Base-by-base conservation (phyloP, 2,888 invertebrate genomes). In the Drosophila eohydei region DNA sequence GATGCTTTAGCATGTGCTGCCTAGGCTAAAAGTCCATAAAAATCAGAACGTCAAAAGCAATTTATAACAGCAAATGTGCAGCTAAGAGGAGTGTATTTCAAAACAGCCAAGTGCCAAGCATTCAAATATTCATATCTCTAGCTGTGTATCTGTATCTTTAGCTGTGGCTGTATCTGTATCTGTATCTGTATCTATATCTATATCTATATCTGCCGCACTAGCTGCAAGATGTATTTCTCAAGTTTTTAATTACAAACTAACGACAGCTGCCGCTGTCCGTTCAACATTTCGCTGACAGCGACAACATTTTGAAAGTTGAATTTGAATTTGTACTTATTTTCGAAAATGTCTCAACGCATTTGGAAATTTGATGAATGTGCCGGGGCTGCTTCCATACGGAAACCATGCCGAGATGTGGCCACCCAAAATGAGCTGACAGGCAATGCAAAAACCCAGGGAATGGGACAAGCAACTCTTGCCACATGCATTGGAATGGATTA, bases 231-330 rank as follows among this genome's bases (percentile, higher is more conserved):
- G 78, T 78, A 82, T 83, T 83, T 77, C 75, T 57, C 64, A 68
- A 76, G 81, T 81, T 89, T 91, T 88, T 91, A 90, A 91, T 91
- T 90, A 90, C 91, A 91, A 88, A 88, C 88, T 79, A 82, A 79
- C 80, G 85, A 87, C 90, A 89, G 88, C 89, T 88, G 87, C 90
- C 71, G 90, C 83, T 81, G 89, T 86, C 88, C 78, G 60, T 88
- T 76, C 56, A 65, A 54, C 72, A 66, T 59, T 64, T 76, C 71
- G 79, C 69, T 79, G 87, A 84, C 89, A 86, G 78, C 76, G 71
- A 78, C 77, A 82, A 72, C 87, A 87, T 84, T 84, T 86, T 70
- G 75, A 84, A 77, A 88, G 74, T 74, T 88, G 70, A 70, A 70
- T 76, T 73, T 78, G 40, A 71, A 71, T 77, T 74, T 78, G 79